phyloP scores from a whole-genome alignment of 2,113 vertebrate genomes.

The Glareola pratincola region DNA sequence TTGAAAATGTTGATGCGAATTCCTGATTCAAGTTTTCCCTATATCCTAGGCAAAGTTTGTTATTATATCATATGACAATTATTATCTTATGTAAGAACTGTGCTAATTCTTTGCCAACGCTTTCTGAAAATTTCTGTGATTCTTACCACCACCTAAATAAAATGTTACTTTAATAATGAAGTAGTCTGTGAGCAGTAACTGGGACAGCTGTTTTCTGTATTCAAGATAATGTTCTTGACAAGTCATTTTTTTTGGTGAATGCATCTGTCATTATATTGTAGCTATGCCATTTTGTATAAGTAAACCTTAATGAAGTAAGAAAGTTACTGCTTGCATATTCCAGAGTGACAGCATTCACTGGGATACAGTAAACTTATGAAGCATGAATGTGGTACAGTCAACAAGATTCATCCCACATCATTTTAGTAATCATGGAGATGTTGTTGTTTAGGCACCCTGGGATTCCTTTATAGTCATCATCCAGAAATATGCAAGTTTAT shows the following conservation, averaged over 20 bases:
- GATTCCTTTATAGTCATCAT: not conserved
- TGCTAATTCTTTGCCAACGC: not conserved
- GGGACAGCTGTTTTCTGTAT: not conserved
- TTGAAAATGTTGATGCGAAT: not conserved
- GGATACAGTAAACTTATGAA: not conserved
- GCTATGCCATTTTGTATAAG: not conserved
- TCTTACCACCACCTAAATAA: not conserved
- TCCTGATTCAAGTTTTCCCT: not conserved
- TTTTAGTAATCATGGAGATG: not conserved
- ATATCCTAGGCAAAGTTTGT: not conserved
- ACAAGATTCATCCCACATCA: not conserved
- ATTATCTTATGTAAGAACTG: not conserved
- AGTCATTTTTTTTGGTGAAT: not conserved
- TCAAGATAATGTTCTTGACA: not conserved
- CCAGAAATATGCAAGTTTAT: not conserved
- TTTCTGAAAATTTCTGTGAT: not conserved
- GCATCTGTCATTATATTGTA: not conserved
- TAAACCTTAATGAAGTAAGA: not conserved
- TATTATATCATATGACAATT: not conserved
- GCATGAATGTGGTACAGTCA: not conserved
- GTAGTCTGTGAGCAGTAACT: not conserved
- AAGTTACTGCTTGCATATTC: not conserved
- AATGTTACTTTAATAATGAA: not conserved
- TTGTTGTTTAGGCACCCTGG: not conserved
- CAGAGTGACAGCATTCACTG: not conserved